These are phyloP conservation scores for Phlogophora meticulosa DNA, from an alignment of 2,888 invertebrate species.

Conservation along the genomic window DNA sequence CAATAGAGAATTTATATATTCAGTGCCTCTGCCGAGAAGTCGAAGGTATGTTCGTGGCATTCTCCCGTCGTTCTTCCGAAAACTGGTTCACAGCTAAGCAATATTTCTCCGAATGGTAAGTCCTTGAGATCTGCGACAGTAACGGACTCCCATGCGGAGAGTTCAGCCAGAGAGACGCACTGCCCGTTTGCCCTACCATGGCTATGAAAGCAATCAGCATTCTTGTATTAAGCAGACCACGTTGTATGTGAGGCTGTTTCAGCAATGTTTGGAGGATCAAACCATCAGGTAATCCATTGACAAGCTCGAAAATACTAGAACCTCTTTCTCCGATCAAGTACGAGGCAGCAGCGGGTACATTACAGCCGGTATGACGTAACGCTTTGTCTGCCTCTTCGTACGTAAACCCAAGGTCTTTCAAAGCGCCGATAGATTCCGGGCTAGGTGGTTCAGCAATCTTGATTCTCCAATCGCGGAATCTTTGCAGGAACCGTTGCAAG, in stretches of 20 bases:
- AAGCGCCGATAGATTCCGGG: constrained; percentile 76
- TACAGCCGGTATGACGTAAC: constrained; percentile 81
- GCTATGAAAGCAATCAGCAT: constrained; percentile 88
- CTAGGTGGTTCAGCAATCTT: constrained; percentile 81
- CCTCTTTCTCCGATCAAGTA: constrained; percentile 87
- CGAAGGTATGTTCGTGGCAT: constrained; percentile 72
- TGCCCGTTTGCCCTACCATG: constrained; percentile 87
- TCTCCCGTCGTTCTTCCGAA: constrained; percentile 74
- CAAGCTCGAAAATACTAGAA: constrained; percentile 85
- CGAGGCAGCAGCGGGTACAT: constrained; percentile 86
- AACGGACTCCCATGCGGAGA: constrained; percentile 87
- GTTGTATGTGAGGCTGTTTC: constrained; percentile 86
- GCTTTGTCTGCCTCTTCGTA: constrained; percentile 81
- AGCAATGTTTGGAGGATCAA: constrained; percentile 82
- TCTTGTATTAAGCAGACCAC: constrained; percentile 85
- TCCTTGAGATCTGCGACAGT: constrained; percentile 86
- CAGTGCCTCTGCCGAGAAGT: constrained; percentile 80
- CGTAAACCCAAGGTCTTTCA: constrained; percentile 83
- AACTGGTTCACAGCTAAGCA: constrained; percentile 88
- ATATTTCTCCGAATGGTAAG: constrained; percentile 88
- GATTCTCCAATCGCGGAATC: constrained; percentile 83
- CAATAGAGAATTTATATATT: constrained; percentile 2
- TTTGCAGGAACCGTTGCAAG: constrained; percentile 82
- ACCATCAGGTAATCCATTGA: constrained; percentile 85
- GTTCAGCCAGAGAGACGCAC: constrained; percentile 85